These are phyloP conservation scores for Ammospiza caudacuta DNA, from an alignment of 2,113 vertebrate genomes.

Conservation along the genomic window DNA sequence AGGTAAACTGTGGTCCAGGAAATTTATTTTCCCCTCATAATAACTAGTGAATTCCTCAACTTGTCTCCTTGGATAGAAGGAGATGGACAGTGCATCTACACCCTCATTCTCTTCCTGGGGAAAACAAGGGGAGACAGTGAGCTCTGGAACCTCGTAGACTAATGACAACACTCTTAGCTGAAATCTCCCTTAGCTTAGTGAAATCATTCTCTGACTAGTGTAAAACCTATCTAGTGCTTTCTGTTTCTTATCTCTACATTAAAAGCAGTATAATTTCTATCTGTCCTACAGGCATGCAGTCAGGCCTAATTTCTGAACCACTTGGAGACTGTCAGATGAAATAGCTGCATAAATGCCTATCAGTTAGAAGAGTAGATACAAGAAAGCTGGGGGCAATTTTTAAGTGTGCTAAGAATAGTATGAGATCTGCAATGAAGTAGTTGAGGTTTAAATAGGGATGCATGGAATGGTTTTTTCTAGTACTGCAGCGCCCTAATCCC, in stretches of 20 bases:
- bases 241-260: neutral
- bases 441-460: neutral
- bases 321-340: neutral
- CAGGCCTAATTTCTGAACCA: conserved; percentile 3
- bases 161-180: neutral
- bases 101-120: neutral
- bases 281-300: neutral
- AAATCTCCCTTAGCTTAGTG: neutral
- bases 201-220: neutral
- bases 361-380: neutral
- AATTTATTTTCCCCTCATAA: neutral
- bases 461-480: neutral
- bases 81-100: neutral
- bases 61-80: neutral
- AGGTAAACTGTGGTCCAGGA: neutral
- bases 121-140: neutral
- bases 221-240: neutral
- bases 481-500: neutral
- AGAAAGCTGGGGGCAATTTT: neutral
- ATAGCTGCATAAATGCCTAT: neutral
- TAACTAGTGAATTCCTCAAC: neutral
- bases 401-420: neutral
- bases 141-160: neutral
- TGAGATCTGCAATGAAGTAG: neutral
- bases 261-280: neutral